Evolutionary conservation across 2,797 vertebrate genomes (phyloP).

Genomic region (Paramormyrops hopkinsi): DNA sequence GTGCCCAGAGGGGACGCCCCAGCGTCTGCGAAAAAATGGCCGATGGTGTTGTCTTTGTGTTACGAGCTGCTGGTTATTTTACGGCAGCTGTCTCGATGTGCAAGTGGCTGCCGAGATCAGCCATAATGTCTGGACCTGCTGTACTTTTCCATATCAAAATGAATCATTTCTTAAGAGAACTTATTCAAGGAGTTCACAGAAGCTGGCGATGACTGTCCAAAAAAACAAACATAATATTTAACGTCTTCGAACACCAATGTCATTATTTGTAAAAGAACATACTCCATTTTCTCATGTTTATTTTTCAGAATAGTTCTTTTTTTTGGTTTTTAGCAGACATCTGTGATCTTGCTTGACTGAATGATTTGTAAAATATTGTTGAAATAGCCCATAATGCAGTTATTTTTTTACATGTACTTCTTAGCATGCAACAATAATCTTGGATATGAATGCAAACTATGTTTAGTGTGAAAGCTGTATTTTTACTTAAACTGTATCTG

Average conservation of each 20-base stretch:
- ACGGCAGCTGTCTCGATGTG: not conserved
- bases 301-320: not conserved
- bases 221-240: not conserved
- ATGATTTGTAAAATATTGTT: constrained; percentile 67
- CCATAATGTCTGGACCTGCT: not conserved
- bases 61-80: not conserved
- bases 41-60: not conserved
- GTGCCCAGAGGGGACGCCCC: constrained; percentile 36
- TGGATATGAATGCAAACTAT: constrained; percentile 54
- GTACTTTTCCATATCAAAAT: not conserved
- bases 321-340: not conserved
- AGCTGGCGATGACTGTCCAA: not conserved
- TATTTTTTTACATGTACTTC: constrained; percentile 69
- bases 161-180: not conserved
- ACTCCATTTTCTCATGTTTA: not conserved
- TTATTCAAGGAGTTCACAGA: not conserved
- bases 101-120: not conserved
- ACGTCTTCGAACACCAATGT: not conserved
- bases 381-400: constrained; percentile 68
- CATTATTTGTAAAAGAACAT: not conserved
- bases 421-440: constrained; percentile 70
- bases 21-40: not conserved
- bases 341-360: constrained; percentile 41
- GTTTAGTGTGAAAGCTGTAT: constrained; percentile 65
- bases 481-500: constrained; percentile 57